Evolutionary conservation across 2,888 invertebrate species (phyloP).

Genomic region (Calameuta filiformis): DNA sequence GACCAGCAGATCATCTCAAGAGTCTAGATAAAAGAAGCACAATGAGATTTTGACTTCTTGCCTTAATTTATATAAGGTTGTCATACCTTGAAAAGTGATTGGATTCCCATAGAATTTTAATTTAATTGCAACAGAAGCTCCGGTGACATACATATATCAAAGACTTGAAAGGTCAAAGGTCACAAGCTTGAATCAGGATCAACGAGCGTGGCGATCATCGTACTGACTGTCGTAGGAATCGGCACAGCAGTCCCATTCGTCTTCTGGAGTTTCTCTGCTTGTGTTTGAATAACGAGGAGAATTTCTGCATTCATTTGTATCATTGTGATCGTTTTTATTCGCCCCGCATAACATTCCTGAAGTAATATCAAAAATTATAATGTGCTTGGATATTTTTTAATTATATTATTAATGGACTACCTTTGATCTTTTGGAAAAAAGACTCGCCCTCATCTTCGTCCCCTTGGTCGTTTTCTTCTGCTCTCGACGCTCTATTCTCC

Average conservation of each 20-base stretch:
- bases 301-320: not conserved
- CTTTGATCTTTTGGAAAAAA: not conserved
- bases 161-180: not conserved
- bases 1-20: not conserved
- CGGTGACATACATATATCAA: not conserved
- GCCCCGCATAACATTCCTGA: not conserved
- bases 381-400: not conserved
- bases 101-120: not conserved
- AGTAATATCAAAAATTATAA: not conserved
- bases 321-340: not conserved
- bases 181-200: not conserved
- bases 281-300: not conserved
- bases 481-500: not conserved
- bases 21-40: not conserved
- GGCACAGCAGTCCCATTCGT: slow-evolving; percentile 43
- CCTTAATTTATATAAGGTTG: not conserved
- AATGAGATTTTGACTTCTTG: not conserved
- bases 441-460: not conserved
- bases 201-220: not conserved
- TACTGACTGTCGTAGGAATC: not conserved
- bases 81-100: not conserved
- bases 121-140: not conserved
- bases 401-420: not conserved
- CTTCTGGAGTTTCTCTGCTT: slow-evolving; percentile 20
- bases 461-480: not conserved